phyloP scores from a whole-genome alignment of 2,797 vertebrate genomes.

The Prionace glauca region DNA sequence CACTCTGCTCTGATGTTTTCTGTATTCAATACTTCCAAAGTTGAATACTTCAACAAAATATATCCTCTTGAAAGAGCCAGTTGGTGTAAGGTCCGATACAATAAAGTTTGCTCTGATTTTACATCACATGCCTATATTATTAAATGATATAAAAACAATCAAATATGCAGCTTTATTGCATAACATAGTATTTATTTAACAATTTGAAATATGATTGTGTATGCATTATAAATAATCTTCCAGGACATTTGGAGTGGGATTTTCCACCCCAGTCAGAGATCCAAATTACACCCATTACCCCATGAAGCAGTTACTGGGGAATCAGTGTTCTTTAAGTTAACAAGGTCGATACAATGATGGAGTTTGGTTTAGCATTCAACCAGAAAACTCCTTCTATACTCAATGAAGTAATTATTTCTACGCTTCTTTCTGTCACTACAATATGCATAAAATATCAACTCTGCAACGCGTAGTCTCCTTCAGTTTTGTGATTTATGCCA shows the following conservation, averaged over 20 bases:
- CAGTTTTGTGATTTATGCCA: background rate
- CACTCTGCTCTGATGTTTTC: background rate
- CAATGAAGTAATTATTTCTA: background rate
- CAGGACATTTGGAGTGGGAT: background rate
- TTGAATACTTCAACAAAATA: background rate
- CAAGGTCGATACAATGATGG: background rate
- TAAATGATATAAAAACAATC: background rate
- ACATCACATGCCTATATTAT: background rate
- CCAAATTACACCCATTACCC: no score
- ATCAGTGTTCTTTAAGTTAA: background rate
- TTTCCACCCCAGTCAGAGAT: no score
- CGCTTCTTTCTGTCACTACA: background rate
- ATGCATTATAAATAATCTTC: background rate
- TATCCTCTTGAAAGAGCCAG: background rate
- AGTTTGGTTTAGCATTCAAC: background rate
- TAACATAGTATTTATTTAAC: background rate
- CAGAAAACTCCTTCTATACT: background rate
- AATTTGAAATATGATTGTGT: background rate
- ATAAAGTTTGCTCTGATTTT: background rate
- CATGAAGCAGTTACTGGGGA: background rate
- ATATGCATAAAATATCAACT: background rate
- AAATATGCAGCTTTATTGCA: background rate
- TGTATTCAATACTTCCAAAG: background rate
- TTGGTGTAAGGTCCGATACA: background rate
- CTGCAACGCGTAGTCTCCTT: background rate